Percentiles rank a stretch among this genome's conserved stretches.
Evolutionary conservation across 2,888 invertebrate species (phyloP).

Genomic region (Atherix ibis): DNA sequence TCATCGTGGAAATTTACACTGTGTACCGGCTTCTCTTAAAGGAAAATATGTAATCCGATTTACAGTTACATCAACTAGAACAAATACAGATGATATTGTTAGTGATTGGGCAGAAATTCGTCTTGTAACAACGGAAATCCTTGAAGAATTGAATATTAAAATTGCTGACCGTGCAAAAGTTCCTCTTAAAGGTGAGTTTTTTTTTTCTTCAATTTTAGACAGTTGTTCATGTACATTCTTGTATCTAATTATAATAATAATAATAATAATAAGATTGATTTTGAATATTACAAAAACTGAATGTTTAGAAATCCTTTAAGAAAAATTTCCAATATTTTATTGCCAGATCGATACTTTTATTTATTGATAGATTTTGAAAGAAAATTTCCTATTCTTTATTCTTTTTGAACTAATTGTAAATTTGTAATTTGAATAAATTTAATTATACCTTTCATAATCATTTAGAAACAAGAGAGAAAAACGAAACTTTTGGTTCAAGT

Average conservation of each 20-base stretch:
- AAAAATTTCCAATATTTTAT: too few species aligned
- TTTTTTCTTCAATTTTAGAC: too few species aligned
- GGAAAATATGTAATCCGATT: constrained; percentile 77
- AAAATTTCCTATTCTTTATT: too few species aligned
- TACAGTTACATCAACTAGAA: constrained; percentile 81
- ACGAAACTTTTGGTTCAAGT: constrained; percentile 84
- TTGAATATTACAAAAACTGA: too few species aligned
- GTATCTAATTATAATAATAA: too few species aligned
- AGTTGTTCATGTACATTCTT: neutral
- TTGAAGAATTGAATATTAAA: constrained; percentile 44
- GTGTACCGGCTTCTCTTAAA: constrained; percentile 87
- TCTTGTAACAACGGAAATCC: constrained; percentile 51
- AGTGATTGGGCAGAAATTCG: constrained; percentile 82
- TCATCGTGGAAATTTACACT: constrained; percentile 74
- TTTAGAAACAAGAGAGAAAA: constrained; percentile 63
- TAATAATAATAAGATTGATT: too few species aligned
- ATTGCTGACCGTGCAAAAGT: constrained; percentile 45
- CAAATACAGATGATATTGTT: constrained; percentile 56
- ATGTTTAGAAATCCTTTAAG: too few species aligned
- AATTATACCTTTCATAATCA: too few species aligned
- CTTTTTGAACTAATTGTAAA: too few species aligned
- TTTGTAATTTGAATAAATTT: too few species aligned
- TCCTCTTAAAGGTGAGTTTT: constrained; percentile 53
- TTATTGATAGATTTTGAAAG: too few species aligned
- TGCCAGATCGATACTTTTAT: too few species aligned